Evolutionary conservation across 2,113 vertebrate genomes (phyloP), one percentile per base, ranked within the genome.

Genomic region (Hippocampus barbouri): DNA sequence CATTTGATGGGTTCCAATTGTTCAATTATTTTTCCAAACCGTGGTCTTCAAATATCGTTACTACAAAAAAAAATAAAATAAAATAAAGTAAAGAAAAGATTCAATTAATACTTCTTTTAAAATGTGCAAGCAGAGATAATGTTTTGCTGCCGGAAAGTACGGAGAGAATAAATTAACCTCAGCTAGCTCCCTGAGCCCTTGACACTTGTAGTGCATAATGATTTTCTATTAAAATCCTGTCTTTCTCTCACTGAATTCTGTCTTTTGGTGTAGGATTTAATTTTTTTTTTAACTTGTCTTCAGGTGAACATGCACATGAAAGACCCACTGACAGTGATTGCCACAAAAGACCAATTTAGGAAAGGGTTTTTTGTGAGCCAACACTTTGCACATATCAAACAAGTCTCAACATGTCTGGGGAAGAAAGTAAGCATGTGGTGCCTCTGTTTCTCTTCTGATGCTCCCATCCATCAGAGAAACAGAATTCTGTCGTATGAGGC

Each of bases 131-230:
- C 4, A 1, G 63, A 87, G 89, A 90, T 90, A 88, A 71, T n/a
- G 63, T 53, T 86, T 76, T 66, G 70, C 72, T 77, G 72, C 78
- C 70, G 76, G 79, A 85, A 71, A 82, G 74, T 54, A 77, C 77
- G 81, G 74, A 80, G 76, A 76, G 81, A 88, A 85, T 83, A 87
- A 90, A 88, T 88, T 87, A 89, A 85, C 83, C 83, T 87, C 70
- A 0, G 73, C 78, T 79, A 80, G 82, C 80, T 86, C 75, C 38
- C 66, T 47, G 14, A 77, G 75, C 81, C 73, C 84, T 77, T 41
- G 18, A 81, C 83, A 81, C 82, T 85, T 82, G 75, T 64, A 43
- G 38, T 43, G 38, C 79, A 84, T 86, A 86, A 83, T 84, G 75
- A 82, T 81, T 88, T 89, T 83, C 79, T 83, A 88, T 86, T 87